Base-by-base conservation (phyloP, 2,113 vertebrate genomes). In the Calidris pygmaea region DNA sequence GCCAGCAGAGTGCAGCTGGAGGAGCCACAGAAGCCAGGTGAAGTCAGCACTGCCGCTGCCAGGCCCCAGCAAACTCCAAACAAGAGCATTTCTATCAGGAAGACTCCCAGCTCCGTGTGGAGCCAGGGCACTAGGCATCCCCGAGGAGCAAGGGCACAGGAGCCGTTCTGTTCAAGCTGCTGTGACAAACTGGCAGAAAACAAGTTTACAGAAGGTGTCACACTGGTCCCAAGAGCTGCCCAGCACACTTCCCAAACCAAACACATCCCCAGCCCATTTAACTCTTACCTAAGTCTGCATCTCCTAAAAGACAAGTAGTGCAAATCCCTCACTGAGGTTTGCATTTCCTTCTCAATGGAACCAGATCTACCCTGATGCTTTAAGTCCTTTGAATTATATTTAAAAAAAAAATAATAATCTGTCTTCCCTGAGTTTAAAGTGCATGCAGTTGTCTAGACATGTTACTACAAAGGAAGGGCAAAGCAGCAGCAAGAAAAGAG, bases 111-210 rank as follows among this genome's bases (percentile, higher is more conserved):
- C 77, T 59, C 85, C 22, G 13, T 4, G 41, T 32, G 80, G 30
- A 84, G 59, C 63, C 1, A 3, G 32, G 95, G 71, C 92, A 59
- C 59, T 1, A 34, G 80, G 84, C 83, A n/a, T 6, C 77, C 29
- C 22, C 0, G 6, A 30, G 74, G 24, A 56, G 34, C 5, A 1
- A 24, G 48, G 0, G 3, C 3, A 0, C 47, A 11, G 68, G 8
- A 68, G 47, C 86, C 26, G 9, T 53, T 43, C 35, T 9, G 41
- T 37, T 0, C 1, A 0, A 50, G 55, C 0, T 10, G 2, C 76
- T 32, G 47, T 2, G 4, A 12, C 21, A 10, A 27, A 5, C 20
- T 1, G 5, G 63, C 2, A 62, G 26, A 3, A 39, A 8, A 67
- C 48, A 5, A 23, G 41, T 41, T 41, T 43, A 34, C 66, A 11